Evolutionary conservation across 2,888 invertebrate genomes (phyloP), one percentile per base, ranked within the genome.

Genomic region (Drosophila rubida): DNA sequence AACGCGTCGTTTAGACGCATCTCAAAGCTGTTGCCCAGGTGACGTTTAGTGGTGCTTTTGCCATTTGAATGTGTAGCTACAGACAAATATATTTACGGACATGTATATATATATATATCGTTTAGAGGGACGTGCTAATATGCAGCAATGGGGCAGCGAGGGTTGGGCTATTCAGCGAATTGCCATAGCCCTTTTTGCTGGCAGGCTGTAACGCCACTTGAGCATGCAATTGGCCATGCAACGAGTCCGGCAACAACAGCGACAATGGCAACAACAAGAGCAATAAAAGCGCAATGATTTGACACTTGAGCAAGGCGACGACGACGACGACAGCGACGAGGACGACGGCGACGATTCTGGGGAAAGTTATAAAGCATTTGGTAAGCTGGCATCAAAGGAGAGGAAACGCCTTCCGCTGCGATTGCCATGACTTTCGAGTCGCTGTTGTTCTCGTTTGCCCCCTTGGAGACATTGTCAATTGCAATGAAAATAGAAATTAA

Each of bases 201-300:
- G 22, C 60, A 64, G 66, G 49, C 66, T 62, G 78, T 45, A 46
- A 30, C 63, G 76, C 44, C 78, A 78, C 85, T 85, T 85, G 64
- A 66, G 53, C 69, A 49, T 74, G 82, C 89, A 87, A 87, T 84
- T 88, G 89, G 86, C 70, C 88, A 64, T 87, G 85, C 75, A 69
- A 60, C 72, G 66, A 76, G 69, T 54, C 45, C 57, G 54, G 57
- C 44, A 63, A 41, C 41, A 41, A 22, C 14, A 63, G 44, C 23
- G 44, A 11, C 53, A 50, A 44, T 30, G 30, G 30, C 37, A 39
- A 25, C 55, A 53, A 51, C 39, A 54, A 44, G 37, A 42, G 58
- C 62, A 66, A 66, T 60, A 45, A 75, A 57, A 61, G 30, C 46
- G 61, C 70, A 79, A 78, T 81, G 67, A 84, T 87, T 80, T 84